Evolutionary conservation across 2,797 vertebrate species (phyloP).

Genomic region (Trachops cirrhosus): DNA sequence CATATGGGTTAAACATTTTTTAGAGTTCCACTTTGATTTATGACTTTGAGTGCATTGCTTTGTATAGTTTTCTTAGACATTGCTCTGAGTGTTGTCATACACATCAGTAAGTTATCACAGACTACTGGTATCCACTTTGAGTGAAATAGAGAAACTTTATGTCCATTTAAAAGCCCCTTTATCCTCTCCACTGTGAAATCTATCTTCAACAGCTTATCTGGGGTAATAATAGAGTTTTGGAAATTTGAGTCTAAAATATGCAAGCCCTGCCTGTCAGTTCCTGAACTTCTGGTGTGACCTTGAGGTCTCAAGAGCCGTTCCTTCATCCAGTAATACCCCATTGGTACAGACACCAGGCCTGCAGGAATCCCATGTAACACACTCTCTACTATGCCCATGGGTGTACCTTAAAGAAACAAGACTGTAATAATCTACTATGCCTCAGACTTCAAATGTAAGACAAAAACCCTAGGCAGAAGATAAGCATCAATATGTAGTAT

Average conservation of each 20-base stretch:
- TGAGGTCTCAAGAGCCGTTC: not conserved
- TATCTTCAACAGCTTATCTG: not conserved
- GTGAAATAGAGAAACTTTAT: not conserved
- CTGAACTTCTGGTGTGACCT: not conserved
- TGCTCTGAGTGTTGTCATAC: not conserved
- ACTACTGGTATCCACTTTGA: not conserved
- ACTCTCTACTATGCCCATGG: not conserved
- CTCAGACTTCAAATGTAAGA: not conserved
- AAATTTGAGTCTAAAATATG: not conserved
- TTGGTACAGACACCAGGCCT: not conserved
- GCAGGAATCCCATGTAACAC: not conserved
- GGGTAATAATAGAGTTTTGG: not conserved
- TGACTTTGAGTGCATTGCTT: not conserved
- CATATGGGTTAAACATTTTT: not conserved
- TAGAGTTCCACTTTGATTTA: not conserved
- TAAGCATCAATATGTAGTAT: not conserved
- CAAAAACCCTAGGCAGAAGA: not conserved
- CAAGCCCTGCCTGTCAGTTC: not conserved
- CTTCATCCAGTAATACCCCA: not conserved
- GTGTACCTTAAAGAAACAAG: not conserved
- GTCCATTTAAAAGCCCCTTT: not conserved
- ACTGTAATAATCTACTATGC: not conserved
- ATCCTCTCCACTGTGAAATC: not conserved
- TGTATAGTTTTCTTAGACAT: not conserved
- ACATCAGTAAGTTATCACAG: not conserved